phyloP scores from a whole-genome alignment of 1,140 invertebrate genomes.

The Drosophila murphyi region DNA sequence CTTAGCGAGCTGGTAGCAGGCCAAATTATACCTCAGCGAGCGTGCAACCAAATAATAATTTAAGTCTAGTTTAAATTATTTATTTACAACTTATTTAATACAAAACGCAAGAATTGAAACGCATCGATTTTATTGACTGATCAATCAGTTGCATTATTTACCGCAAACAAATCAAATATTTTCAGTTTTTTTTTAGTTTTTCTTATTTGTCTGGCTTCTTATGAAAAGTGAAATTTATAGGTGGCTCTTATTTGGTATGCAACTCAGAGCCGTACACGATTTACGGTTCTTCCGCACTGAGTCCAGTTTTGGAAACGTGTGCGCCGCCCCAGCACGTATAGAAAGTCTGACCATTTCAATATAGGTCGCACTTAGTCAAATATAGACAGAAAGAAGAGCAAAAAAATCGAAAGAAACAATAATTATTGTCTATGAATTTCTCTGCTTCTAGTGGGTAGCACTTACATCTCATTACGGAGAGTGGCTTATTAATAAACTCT shows the following conservation, averaged over 20 bases:
- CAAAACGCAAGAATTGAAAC: constrained; percentile 35
- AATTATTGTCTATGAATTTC: constrained; percentile 55
- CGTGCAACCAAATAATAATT: constrained; percentile 82
- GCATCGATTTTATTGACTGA: constrained; percentile 13
- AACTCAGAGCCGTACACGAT: constrained; percentile 43
- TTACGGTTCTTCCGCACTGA: constrained; percentile 71
- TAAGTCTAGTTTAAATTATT: constrained; percentile 81
- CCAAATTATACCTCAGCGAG: constrained; percentile 73
- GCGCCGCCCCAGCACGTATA: constrained; percentile 19
- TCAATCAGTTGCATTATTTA: background rate
- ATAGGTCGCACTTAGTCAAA: constrained; percentile 53
- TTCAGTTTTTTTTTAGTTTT: constrained; percentile 1
- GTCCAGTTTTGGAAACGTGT: constrained; percentile 43
- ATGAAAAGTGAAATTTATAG: constrained; percentile 69
- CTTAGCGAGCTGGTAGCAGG: constrained; percentile 56
- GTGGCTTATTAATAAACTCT: constrained; percentile 76
- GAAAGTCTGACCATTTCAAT: constrained; percentile 55
- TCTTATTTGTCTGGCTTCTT: background rate
- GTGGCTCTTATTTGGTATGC: constrained; percentile 57
- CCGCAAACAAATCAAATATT: constrained; percentile 15
- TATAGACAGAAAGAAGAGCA: background rate
- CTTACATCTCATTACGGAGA: constrained; percentile 57
- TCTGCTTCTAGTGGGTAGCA: constrained; percentile 31
- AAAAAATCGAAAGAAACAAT: background rate
- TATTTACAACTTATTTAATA: constrained; percentile 59